Evolutionary conservation across 2,113 vertebrate genomes (phyloP), one percentile per base, ranked within the genome.

Genomic region (Vanacampus margaritifer): DNA sequence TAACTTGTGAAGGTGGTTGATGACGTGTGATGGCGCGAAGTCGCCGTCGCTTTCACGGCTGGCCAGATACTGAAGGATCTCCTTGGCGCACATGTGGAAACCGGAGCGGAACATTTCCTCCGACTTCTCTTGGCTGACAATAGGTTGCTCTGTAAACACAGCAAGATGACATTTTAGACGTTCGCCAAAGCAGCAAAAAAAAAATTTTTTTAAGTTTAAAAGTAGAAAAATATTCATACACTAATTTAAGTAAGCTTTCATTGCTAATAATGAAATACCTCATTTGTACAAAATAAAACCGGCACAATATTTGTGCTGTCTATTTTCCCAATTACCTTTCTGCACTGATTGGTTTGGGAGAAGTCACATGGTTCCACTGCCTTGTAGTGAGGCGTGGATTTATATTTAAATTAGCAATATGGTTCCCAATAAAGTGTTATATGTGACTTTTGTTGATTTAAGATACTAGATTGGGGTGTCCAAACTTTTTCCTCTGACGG

Each of bases 21-120:
- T 90, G 13, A 98, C 89, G 75, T 94, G 94, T 0, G 94, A 88
- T 0, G 95, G 88, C 17, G 93, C 91, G 78, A 95, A 86, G 39
- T 96, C 94, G 71, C 88, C 91, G 1, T 87, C 67, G 1, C 87
- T 89, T 78, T 97, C 95, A 0, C 95, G 93, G 76, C 91, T 94
- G n/a, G 93, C 92, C 75, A 99, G 87, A 83, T 93, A 98, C 75
- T 97, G 94, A 64, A 98, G 91, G 72, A 98, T 93, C 81, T 99
- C 97, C 84, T 95, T 95, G 85, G 96, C 95, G 65, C 98, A 99
- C 72, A 96, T 89, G 90, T 99, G 96, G 91, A 98, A 99, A 45
- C 98, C 98, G 0, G 96, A 97, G 36, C 93, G 94, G 76, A 98
- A 99, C 93, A 97, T 93, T 83, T 98, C 95, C 81, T 98, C 95